These are phyloP conservation scores for Plestiodon gilberti DNA, from an alignment of 2,113 vertebrate species.

Conservation along the genomic window DNA sequence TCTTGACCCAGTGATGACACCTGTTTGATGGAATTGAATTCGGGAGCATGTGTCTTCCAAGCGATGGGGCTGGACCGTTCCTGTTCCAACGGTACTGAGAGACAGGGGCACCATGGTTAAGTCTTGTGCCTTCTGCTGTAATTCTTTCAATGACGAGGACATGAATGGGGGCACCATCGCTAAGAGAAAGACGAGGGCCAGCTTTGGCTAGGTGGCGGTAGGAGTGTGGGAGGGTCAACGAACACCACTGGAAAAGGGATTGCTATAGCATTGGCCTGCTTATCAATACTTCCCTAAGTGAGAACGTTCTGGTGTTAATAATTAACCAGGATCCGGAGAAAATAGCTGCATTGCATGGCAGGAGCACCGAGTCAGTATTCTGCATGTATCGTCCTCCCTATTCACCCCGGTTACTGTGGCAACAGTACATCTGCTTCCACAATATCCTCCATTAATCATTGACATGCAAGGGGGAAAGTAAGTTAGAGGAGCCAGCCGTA, in stretches of 20 bases:
- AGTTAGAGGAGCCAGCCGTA: constrained; percentile 23
- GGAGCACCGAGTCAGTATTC: constrained; percentile 42
- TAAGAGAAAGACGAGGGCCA: constrained; percentile 37
- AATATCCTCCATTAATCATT: constrained; percentile 66
- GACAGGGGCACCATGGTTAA: background rate
- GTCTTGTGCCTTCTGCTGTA: constrained; percentile 29
- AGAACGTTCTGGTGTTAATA: constrained; percentile 52
- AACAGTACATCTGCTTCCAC: constrained; percentile 64
- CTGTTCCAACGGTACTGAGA: background rate
- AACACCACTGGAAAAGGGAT: constrained; percentile 28
- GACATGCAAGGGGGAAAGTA: constrained; percentile 23
- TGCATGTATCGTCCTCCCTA: constrained; percentile 34
- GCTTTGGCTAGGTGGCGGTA: background rate
- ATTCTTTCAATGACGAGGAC: constrained; percentile 47
- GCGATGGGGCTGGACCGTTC: background rate
- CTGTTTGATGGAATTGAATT: background rate
- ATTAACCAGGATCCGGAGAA: constrained; percentile 60
- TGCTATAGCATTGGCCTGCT: constrained; percentile 37
- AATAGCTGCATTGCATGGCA: constrained; percentile 17
- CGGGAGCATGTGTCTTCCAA: accelerated
- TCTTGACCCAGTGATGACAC: background rate
- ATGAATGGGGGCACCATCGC: constrained; percentile 4
- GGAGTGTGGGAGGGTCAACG: constrained; percentile 2
- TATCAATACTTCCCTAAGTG: constrained; percentile 39
- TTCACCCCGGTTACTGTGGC: constrained; percentile 59